Base-by-base conservation (phyloP, 2,888 invertebrate genomes). In the Agrochola litura region DNA sequence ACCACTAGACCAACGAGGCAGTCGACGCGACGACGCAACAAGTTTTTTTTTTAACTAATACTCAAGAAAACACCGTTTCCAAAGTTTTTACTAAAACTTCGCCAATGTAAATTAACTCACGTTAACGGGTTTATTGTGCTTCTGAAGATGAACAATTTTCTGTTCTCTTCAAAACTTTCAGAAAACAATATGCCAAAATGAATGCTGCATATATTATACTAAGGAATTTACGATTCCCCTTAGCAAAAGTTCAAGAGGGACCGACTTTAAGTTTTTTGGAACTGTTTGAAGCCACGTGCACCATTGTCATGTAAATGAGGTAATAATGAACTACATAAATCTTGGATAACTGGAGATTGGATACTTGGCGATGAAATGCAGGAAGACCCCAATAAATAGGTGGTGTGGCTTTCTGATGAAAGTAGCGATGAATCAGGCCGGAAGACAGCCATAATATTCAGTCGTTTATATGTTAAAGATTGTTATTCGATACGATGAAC, bases 301-400 rank as follows among this genome's bases (percentile, higher is more conserved):
- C 72, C 84, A 76, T 81, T 84, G 73, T 76, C 69, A 83, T 84
- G 81, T 64, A 76, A 84, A 84, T 84, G 76, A 81, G 73, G 85
- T 71, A 76, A 84, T 84, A 81, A 81, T 69, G 76, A 73, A 81
- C 70, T 63, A 64, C 63, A 76, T 84, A 84, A 83, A 83, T 83
- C 85, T 84, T 73, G 60, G 52, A 65, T 60, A 83, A 68, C 67
- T 52, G 49, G 63, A 67, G 30, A 70, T 66, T 73, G 76, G 70
- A 73, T 64, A 76, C 67, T 76, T 56, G 60, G 43, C 60, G 58
- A 71, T 64, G 60, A 74, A 74, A 80, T 68, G 61, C 60, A 67
- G 52, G 60, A 74, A 65, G 43, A 68, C 58, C 63, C 64, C 68
- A 79, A 82, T 81, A 83, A 82, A 80, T 82, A 77, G 60, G 30